phyloP scores from a whole-genome alignment of 2,888 invertebrate species.

The Eupsilia transversa region DNA sequence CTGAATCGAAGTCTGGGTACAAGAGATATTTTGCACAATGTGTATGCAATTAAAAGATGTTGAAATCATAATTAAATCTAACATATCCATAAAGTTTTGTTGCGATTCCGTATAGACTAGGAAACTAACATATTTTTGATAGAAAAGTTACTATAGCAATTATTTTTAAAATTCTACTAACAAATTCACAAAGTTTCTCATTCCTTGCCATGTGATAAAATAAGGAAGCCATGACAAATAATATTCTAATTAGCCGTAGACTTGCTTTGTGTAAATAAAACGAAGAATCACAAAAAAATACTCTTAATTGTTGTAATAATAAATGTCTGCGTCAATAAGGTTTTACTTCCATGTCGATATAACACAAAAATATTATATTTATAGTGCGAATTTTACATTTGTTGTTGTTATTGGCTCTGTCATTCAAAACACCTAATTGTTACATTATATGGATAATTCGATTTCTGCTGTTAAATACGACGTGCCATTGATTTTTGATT shows the following conservation, averaged over 20 bases:
- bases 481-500: constrained; percentile 13
- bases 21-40: not conserved
- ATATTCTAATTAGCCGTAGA: constrained; percentile 52
- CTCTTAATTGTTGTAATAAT: constrained; percentile 11
- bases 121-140: constrained; percentile 54
- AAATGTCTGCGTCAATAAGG: constrained; percentile 10
- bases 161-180: constrained; percentile 20
- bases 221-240: constrained; percentile 58
- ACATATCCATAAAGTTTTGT: constrained; percentile 36
- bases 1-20: not conserved
- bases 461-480: constrained; percentile 7
- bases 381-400: constrained; percentile 58
- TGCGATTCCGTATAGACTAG: constrained; percentile 30
- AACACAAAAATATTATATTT: constrained; percentile 46
- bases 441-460: constrained; percentile 18
- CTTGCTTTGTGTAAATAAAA: constrained; percentile 29
- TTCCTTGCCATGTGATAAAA: constrained; percentile 71
- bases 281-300: constrained; percentile 38
- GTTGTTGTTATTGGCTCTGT: constrained; percentile 66
- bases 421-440: constrained; percentile 7
- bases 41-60: constrained; percentile 8
- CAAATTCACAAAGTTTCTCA: constrained; percentile 58
- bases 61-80: constrained; percentile 7
- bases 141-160: constrained; percentile 39
- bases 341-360: constrained; percentile 35